These are phyloP conservation scores for Pantherophis vulpinus DNA, from an alignment of 2,797 vertebrate genomes.

Conservation along the genomic window DNA sequence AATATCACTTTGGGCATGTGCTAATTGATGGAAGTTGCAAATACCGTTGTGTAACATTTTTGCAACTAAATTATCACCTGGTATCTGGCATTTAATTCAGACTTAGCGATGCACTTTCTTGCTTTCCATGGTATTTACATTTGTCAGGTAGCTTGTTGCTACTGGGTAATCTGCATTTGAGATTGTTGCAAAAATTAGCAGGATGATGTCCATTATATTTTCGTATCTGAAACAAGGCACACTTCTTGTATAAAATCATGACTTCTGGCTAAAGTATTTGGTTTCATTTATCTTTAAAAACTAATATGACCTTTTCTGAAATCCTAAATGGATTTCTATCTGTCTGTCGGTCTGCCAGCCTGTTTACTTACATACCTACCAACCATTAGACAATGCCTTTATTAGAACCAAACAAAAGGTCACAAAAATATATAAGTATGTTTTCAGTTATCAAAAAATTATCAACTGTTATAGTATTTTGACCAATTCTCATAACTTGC, in stretches of 20 bases:
- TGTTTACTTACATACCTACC: slow-evolving; percentile 3
- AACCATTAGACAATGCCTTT: not conserved
- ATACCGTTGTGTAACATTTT: not conserved
- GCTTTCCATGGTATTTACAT: not conserved
- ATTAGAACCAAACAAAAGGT: not conserved
- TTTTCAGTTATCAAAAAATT: not conserved
- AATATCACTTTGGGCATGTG: not conserved
- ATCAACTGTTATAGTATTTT: not conserved
- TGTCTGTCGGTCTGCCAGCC: not conserved
- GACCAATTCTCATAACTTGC: not conserved
- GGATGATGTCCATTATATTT: not conserved
- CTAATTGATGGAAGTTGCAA: not conserved
- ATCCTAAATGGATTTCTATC: not conserved
- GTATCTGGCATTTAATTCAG: not conserved
- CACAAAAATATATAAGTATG: not conserved
- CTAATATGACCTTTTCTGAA: not conserved
- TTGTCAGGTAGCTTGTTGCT: not conserved
- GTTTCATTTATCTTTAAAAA: slow-evolving; percentile 5
- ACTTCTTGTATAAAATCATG: not conserved
- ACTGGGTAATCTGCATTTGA: not conserved
- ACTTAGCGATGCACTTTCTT: not conserved
- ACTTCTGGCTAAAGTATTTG: not conserved
- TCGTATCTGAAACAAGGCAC: not conserved
- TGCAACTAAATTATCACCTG: not conserved
- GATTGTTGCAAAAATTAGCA: not conserved